phyloP scores from a whole-genome alignment of 37 sponge, comb jelly and placozoan genomes.

The Ianthella basta region DNA sequence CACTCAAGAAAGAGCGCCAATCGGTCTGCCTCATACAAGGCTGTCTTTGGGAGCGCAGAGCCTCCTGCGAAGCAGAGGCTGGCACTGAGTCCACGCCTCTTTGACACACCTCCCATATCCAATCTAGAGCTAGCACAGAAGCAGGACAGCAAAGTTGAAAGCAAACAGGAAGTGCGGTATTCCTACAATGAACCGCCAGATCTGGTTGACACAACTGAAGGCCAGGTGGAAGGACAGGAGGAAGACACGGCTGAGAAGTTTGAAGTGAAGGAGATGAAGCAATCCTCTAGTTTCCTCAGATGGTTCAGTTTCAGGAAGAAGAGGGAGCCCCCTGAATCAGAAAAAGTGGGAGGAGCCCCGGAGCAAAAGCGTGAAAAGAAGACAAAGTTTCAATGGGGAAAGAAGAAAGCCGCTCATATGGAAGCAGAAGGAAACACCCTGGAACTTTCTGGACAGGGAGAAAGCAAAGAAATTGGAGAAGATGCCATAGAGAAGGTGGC shows the following conservation, averaged over 20 bases:
- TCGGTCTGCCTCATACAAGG: conserved; percentile 15
- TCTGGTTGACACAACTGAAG: background rate
- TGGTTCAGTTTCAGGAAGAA: conserved; percentile 14
- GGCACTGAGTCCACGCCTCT: conserved; percentile 35
- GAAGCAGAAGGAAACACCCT: background rate
- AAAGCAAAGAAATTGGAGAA: conserved; percentile 12
- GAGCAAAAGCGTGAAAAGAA: background rate
- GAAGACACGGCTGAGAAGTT: background rate
- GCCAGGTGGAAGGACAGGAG: background rate
- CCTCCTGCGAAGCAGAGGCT: conserved; percentile 39
- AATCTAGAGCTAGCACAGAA: background rate
- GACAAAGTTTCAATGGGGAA: background rate
- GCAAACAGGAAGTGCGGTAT: background rate
- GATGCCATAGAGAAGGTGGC: background rate
- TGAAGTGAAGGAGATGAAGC: conserved; percentile 3
- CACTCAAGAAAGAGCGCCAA: background rate
- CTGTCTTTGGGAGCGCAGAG: background rate
- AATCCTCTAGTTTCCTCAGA: background rate
- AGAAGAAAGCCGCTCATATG: background rate
- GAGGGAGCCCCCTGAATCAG: background rate
- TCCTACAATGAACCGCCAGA: background rate
- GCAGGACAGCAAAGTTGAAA: background rate
- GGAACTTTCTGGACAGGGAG: background rate
- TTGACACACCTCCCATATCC: conserved; percentile 21
- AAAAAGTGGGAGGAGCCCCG: background rate